A percentile compares a stretch with the other conserved stretches of the same genome.
Evolutionary conservation across 2,113 vertebrate genomes (phyloP).

Genomic region (Pygoscelis antarcticus): DNA sequence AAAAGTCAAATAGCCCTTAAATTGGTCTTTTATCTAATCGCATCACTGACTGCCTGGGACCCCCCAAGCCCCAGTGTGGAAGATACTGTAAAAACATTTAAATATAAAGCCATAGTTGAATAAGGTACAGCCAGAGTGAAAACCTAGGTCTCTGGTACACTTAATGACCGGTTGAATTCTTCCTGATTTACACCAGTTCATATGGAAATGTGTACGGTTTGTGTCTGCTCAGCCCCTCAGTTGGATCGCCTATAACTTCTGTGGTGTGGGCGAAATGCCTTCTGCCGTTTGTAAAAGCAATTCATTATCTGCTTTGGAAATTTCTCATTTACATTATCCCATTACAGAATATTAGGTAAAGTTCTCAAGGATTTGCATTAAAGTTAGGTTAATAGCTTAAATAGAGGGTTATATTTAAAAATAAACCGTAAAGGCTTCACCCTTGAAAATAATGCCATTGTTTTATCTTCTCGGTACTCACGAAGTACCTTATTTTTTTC

Average conservation of each 20-base stretch:
- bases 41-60: neutral
- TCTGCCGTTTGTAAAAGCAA: neutral
- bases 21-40: neutral
- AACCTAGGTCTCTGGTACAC: neutral
- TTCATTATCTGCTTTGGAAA: neutral
- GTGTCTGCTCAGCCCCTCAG: neutral
- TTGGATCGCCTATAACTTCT: neutral
- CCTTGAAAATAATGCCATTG: neutral
- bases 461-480: neutral
- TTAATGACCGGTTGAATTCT: neutral
- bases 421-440: neutral
- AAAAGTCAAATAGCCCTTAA: neutral
- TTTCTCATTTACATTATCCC: neutral
- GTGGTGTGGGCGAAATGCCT: neutral
- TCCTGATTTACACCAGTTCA: neutral
- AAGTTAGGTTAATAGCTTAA: neutral
- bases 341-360: neutral
- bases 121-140: neutral
- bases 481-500: neutral
- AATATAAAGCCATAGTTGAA: neutral
- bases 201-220: fast-evolving
- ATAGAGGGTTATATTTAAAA: neutral
- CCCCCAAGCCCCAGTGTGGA: neutral
- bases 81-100: neutral
- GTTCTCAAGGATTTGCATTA: neutral